Conservation (phyloP, 2,113 vertebrate genomes). For the Sinocyclocheilus anophthalmus region DNA sequence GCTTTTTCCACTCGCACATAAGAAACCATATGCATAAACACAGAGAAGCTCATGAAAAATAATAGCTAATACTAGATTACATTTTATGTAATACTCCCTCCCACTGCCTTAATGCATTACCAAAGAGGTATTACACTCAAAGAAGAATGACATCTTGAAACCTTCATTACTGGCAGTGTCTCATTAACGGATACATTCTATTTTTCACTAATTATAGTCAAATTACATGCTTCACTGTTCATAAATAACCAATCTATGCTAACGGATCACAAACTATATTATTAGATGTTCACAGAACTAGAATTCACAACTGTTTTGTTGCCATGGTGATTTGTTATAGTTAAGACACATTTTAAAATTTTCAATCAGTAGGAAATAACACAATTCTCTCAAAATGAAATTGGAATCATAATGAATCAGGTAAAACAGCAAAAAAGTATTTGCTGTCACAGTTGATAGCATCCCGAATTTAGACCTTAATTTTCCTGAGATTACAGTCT, state of each 20-base stretch:
- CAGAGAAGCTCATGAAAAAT: not conserved
- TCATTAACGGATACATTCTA: conserved; percentile 35
- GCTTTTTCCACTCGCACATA: conserved; percentile 20
- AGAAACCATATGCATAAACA: conserved; percentile 1
- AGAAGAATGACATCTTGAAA: conserved; percentile 10
- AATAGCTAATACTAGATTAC: conserved; percentile 19
- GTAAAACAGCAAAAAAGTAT: not conserved
- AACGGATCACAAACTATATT: conserved; percentile 16
- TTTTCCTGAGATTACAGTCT: conserved; percentile 6
- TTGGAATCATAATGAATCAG: conserved; percentile 6
- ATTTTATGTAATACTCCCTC: conserved; percentile 7
- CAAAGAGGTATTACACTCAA: not conserved
- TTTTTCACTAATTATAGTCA: conserved; percentile 37
- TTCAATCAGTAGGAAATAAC: not conserved
- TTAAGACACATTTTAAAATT: not conserved
- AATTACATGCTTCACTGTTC: conserved; percentile 39
- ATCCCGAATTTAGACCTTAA: not conserved
- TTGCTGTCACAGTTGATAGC: not conserved
- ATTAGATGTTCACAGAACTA: conserved; percentile 29
- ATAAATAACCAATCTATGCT: conserved; percentile 40
- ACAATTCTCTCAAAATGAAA: not conserved
- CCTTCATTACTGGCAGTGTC: conserved; percentile 38
- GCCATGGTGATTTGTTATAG: conserved; percentile 6
- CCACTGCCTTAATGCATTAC: not conserved
- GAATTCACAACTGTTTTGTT: conserved; percentile 29